These are phyloP conservation scores for Spatula clypeata DNA, from an alignment of 2,797 vertebrate species.

Conservation along the genomic window DNA sequence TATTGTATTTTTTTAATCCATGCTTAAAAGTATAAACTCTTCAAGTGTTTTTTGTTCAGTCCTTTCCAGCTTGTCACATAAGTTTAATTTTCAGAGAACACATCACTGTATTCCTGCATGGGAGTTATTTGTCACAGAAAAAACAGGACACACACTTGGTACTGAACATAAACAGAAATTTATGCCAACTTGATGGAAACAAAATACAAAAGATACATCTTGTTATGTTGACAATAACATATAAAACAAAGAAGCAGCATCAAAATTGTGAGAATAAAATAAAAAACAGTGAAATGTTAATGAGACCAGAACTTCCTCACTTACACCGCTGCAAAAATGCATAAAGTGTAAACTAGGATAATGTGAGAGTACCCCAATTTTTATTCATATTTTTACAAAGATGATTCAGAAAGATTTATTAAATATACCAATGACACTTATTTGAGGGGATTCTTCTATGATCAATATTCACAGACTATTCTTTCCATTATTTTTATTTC, in stretches of 20 bases:
- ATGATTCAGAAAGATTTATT: background rate
- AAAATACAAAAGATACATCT: background rate
- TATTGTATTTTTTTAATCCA: background rate
- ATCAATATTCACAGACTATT: background rate
- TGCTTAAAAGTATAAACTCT: background rate
- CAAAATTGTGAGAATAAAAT: background rate
- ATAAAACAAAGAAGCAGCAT: background rate
- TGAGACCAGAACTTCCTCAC: background rate
- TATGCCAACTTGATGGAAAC: background rate
- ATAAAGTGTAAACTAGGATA: background rate
- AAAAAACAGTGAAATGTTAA: background rate
- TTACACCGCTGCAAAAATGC: background rate
- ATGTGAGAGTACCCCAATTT: background rate
- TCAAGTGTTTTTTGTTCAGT: background rate
- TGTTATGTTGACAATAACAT: background rate
- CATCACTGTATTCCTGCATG: background rate
- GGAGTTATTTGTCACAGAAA: background rate
- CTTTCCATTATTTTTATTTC: background rate
- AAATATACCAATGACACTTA: background rate
- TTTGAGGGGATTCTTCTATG: background rate
- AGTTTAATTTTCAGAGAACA: background rate
- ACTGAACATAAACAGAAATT: background rate
- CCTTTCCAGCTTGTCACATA: background rate
- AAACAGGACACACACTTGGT: background rate
- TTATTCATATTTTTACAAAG: background rate